Evolutionary conservation across 35 echinoderm and acorn worm species (phyloP).

Genomic region (Strongylocentrotus purpuratus): DNA sequence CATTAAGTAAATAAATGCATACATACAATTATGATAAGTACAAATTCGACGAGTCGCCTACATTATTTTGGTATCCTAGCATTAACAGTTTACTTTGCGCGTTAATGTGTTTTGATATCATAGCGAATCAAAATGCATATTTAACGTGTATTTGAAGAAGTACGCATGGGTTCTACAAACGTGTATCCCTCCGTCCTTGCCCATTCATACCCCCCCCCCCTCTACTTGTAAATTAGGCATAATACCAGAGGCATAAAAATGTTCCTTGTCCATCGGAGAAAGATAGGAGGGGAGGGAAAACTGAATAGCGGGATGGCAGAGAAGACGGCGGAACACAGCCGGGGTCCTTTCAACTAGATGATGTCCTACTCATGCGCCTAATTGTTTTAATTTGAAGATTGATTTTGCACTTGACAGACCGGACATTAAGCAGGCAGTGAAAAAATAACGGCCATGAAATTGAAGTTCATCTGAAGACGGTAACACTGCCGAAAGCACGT

Average conservation of each 20-base stretch:
- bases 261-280: background rate
- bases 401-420: background rate
- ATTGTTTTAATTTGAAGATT: background rate
- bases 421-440: background rate
- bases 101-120: too few species aligned
- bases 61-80: too few species aligned
- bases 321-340: background rate
- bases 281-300: background rate
- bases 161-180: too few species aligned
- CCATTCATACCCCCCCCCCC: background rate
- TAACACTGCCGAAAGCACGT: background rate
- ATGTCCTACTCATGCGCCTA: background rate
- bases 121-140: too few species aligned
- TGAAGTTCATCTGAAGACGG: background rate
- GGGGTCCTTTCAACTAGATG: background rate
- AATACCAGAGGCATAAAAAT: background rate
- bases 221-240: background rate
- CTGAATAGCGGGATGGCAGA: background rate
- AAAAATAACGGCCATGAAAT: background rate
- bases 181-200: too few species aligned
- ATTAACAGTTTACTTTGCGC: too few species aligned
- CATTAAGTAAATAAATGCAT: too few species aligned
- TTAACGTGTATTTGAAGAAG: too few species aligned
- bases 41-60: too few species aligned
- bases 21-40: too few species aligned